Percentiles rank a stretch among this genome's conserved stretches.
Conservation (phyloP, 2,888 invertebrate genomes). For the Lamellibrachia satsuma region DNA sequence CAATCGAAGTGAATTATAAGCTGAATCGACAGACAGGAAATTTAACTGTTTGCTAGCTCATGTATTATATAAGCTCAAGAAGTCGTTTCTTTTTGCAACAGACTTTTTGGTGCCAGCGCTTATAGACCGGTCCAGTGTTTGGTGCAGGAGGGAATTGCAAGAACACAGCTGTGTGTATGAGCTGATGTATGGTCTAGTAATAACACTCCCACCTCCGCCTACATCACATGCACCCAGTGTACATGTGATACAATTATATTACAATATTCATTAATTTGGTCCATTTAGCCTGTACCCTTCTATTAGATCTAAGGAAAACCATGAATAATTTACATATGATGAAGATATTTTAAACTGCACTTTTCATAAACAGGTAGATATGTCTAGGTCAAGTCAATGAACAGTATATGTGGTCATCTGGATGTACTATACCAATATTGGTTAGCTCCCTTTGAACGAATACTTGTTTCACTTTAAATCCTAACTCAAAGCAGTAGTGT, state of each 20-base stretch:
- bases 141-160: background rate
- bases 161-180: background rate
- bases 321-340: background rate
- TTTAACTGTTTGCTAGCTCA: background rate
- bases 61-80: conserved; percentile 6
- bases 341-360: background rate
- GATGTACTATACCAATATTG: too few relatives aligned
- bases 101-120: background rate
- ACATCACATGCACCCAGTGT: background rate
- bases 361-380: too few relatives aligned
- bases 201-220: background rate
- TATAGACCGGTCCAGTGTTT: background rate
- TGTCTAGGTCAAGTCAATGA: too few relatives aligned
- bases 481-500: background rate
- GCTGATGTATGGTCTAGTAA: background rate
- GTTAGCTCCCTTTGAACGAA: too few relatives aligned
- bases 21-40: conserved; percentile 2
- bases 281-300: background rate
- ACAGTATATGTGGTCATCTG: too few relatives aligned
- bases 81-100: background rate
- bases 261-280: background rate
- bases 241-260: background rate
- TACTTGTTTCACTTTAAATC: too few relatives aligned
- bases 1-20: background rate
- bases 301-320: background rate